Evolutionary conservation across 2,113 vertebrate genomes (phyloP).

Genomic region (Indicator indicator): DNA sequence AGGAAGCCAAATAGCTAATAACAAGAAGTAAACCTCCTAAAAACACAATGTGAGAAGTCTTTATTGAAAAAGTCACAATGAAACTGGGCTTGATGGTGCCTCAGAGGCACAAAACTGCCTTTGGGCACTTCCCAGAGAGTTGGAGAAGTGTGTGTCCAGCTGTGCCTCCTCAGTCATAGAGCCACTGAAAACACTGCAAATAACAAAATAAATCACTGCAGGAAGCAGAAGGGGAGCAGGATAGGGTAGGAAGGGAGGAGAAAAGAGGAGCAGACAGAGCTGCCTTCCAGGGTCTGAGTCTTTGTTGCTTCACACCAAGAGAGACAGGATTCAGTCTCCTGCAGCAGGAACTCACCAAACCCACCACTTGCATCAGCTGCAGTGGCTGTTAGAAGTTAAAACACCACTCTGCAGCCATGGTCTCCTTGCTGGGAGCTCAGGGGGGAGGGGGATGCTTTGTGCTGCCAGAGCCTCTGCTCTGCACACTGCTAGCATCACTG

Average conservation of each 20-base stretch:
- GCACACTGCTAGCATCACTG: not conserved
- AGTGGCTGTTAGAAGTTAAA: not conserved
- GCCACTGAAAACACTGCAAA: not conserved
- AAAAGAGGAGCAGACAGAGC: not conserved
- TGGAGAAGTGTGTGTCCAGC: not conserved
- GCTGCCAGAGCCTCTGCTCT: not conserved
- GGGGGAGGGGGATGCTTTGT: not conserved
- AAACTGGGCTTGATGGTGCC: not conserved
- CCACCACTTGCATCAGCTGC: too few relatives aligned
- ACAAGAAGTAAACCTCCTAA: not conserved
- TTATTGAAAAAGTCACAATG: not conserved
- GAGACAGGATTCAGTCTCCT: too few relatives aligned
- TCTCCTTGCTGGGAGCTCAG: not conserved
- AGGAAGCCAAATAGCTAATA: not conserved
- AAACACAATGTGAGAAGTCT: not conserved
- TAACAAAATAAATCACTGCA: too few relatives aligned
- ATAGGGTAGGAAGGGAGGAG: not conserved
- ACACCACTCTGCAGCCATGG: accelerated
- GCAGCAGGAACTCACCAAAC: too few relatives aligned
- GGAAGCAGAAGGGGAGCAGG: not conserved
- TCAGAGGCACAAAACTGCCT: not conserved
- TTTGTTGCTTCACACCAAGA: too few relatives aligned
- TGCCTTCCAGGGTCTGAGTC: too few relatives aligned
- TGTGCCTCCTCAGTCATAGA: not conserved
- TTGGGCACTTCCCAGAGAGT: not conserved